These are phyloP conservation scores for Ips nitidus DNA, from an alignment of 1,140 invertebrate genomes.

Conservation along the genomic window DNA sequence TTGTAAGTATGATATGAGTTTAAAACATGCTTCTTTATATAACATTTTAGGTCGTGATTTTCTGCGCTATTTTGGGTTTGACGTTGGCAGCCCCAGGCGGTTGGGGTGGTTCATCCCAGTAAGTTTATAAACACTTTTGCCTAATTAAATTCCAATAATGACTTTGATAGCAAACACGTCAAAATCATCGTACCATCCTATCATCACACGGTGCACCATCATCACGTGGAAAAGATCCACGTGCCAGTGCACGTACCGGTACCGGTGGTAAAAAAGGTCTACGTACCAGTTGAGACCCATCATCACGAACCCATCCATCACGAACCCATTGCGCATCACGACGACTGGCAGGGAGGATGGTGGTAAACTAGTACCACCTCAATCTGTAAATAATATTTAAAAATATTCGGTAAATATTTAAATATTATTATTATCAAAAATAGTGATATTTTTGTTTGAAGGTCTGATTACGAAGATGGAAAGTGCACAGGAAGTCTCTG, in stretches of 20 bases:
- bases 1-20: conserved; percentile 37
- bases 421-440: too few species aligned
- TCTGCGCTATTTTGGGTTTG: conserved; percentile 38
- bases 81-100: conserved; percentile 40
- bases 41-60: conserved; percentile 39
- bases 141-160: neutral
- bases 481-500: too few species aligned
- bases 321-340: conserved; percentile 26
- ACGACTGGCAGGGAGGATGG: conserved; percentile 41
- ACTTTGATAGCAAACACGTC: conserved; percentile 59
- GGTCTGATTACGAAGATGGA: too few species aligned
- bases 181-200: conserved; percentile 65
- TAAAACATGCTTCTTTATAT: too few species aligned
- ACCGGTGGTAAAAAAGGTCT: conserved; percentile 54
- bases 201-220: conserved; percentile 67
- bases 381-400: too few species aligned
- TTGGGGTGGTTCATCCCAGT: conserved; percentile 31
- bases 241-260: conserved; percentile 48
- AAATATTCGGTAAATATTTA: too few species aligned
- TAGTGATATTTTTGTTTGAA: too few species aligned
- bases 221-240: conserved; percentile 62
- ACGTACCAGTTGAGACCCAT: conserved; percentile 42
- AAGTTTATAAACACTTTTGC: neutral
- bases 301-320: conserved; percentile 33
- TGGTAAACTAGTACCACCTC: conserved; percentile 36